These are phyloP conservation scores for Sebastes cheni DNA, from an alignment of 2,797 vertebrate genomes.

Conservation along the genomic window DNA sequence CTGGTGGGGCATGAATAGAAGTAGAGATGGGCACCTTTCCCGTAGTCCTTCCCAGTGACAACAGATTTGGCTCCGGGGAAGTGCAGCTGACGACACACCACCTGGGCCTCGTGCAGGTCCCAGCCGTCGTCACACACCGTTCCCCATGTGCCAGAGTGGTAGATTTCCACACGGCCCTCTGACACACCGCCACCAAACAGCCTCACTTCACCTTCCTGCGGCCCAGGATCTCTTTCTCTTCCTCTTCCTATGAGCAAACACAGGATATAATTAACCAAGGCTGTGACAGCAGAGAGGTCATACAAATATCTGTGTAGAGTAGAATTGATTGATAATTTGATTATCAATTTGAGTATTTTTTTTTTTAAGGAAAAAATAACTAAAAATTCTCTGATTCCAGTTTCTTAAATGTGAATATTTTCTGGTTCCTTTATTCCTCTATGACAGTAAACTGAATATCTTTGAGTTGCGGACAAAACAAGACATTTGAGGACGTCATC, in stretches of 20 bases:
- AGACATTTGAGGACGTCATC: too few relatives aligned
- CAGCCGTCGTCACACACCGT: conserved; percentile 80
- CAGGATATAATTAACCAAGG: not conserved
- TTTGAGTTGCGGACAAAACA: too few relatives aligned
- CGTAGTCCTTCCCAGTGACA: conserved; percentile 51
- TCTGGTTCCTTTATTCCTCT: too few relatives aligned
- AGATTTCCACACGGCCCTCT: conserved; percentile 80
- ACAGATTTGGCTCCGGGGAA: conserved; percentile 66
- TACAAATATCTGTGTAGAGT: not conserved
- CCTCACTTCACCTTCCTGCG: conserved; percentile 66
- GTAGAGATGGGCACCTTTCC: conserved; percentile 58
- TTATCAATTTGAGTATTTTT: too few relatives aligned
- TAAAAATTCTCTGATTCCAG: too few relatives aligned
- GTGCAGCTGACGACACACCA: conserved; percentile 79
- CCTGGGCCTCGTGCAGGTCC: conserved; percentile 69
- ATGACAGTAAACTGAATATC: too few relatives aligned
- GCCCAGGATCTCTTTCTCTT: fast-evolving
- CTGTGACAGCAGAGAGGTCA: not conserved
- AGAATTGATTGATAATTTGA: too few relatives aligned
- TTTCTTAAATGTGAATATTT: too few relatives aligned
- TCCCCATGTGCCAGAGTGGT: conserved; percentile 76
- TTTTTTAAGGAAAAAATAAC: too few relatives aligned
- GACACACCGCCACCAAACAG: conserved; percentile 51
- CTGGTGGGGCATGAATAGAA: conserved; percentile 50
- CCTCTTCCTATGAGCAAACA: conserved; percentile 1